These are phyloP conservation scores for Anthopleura xanthogrammica DNA, from an alignment of 92 coral and sea anemone species.

Conservation along the genomic window DNA sequence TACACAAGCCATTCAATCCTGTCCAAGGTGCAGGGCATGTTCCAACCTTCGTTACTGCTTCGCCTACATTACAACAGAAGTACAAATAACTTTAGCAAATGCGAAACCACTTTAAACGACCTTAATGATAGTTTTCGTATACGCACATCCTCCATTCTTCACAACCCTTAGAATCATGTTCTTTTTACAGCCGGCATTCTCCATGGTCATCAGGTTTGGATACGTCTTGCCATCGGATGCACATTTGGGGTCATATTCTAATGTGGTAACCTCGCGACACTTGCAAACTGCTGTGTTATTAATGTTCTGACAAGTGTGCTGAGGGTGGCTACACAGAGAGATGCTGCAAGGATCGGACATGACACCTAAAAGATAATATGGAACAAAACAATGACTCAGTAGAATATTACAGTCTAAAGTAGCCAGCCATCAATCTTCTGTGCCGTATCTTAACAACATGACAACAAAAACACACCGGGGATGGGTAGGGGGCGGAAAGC, in stretches of 20 bases:
- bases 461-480: too few relatives aligned
- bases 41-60: conserved; percentile 21
- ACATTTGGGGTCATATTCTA: conserved; percentile 65
- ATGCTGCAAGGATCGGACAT: conserved; percentile 35
- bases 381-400: too few relatives aligned
- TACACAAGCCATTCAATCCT: conserved; percentile 65
- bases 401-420: too few relatives aligned
- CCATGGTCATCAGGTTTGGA: conserved; percentile 60
- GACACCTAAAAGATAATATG: too few relatives aligned
- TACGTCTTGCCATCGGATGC: conserved; percentile 85
- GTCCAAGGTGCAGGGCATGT: conserved; percentile 76
- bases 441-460: too few relatives aligned
- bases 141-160: conserved; percentile 55
- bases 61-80: not conserved
- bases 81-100: not conserved
- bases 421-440: too few relatives aligned
- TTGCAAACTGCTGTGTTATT: conserved; percentile 54
- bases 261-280: conserved; percentile 44
- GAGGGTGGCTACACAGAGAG: conserved; percentile 70
- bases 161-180: conserved; percentile 36
- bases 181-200: conserved; percentile 70
- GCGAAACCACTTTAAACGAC: too few relatives aligned
- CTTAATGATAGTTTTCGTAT: not conserved
- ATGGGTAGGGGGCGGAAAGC: too few relatives aligned
- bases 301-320: conserved; percentile 51